Percentiles rank a stretch among this genome's conserved stretches.
Conservation (phyloP, 2,113 vertebrate genomes). For the Pagrus major region DNA sequence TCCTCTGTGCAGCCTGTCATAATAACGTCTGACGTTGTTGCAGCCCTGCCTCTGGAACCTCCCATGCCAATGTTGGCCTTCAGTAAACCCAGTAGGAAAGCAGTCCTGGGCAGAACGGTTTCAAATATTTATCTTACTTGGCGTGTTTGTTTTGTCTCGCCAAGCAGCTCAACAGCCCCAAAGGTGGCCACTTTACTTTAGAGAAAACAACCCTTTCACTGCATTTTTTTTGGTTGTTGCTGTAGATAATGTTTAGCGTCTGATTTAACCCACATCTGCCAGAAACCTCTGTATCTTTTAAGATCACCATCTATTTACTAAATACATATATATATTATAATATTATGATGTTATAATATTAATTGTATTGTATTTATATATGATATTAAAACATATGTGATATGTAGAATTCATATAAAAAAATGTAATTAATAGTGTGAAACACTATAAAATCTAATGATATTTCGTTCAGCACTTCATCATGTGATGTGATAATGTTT, state of each 20-base stretch:
- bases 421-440: background rate
- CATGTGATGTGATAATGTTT: background rate
- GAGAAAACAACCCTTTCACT: constrained; percentile 5
- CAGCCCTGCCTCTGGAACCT: constrained; percentile 39
- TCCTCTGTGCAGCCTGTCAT: constrained; percentile 19
- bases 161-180: constrained; percentile 57
- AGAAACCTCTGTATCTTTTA: background rate
- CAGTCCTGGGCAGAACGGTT: constrained; percentile 16
- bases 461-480: background rate
- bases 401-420: background rate
- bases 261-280: background rate
- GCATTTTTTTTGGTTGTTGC: background rate
- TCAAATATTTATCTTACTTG: constrained; percentile 41
- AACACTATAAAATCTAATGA: background rate
- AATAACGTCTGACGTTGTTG: constrained; percentile 17
- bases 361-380: no score
- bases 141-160: constrained; percentile 33
- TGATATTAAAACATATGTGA: no score
- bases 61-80: constrained; percentile 50
- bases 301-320: background rate
- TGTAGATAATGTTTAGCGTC: background rate
- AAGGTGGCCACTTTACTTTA: constrained; percentile 53
- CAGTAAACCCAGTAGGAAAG: constrained; percentile 15
- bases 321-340: no score
- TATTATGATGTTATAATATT: no score